Evolutionary conservation across 2,113 vertebrate species (phyloP), one percentile per base, ranked within the genome.

Genomic region (Seriola quinqueradiata): DNA sequence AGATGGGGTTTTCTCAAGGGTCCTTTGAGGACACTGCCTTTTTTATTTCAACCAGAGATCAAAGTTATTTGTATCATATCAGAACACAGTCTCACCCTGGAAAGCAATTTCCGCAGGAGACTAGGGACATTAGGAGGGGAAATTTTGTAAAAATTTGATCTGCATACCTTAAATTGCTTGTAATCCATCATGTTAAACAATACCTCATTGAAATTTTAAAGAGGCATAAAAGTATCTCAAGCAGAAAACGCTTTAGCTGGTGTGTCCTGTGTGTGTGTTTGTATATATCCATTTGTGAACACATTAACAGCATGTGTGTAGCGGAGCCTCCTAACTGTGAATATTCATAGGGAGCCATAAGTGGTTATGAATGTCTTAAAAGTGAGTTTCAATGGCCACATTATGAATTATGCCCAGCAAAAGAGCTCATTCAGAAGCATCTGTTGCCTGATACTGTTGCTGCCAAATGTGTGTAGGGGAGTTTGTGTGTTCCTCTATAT

Each of bases 391-490:
- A 91, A 87, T 90, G 79, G 88, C 79, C 87, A 89, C 89, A 88
- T 92, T 83, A 91, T 88, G 90, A 91, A 89, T 89, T 82, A 89
- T 74, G 84, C 68, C 67, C 72, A 34, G 87, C 75, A 83, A 88
- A 89, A 58, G 71, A 85, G 74, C 88, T 90, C 91, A 88, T 93
- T 93, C 90, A 91, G 80, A 90, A 89, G 89, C 91, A 91, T 93
- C 93, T 94, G 92, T 89, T 89, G 83, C 89, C 81, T 80, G 76
- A 91, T 84, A 79, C 60, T 50, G 73, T 54, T 55, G 71, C 83
- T 91, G 90, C 90, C 90, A 92, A 93, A 79, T 86, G 81, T 75
- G 66, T 73, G 66, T 66, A 14, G 42, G 38, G 3, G 58, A 70
- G 80, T 81, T 66, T 88, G 87, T 87, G 80, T 86, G 82, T 87